These are phyloP conservation scores for Temnothorax ravouxi DNA, from an alignment of 2,888 invertebrate species.

Conservation along the genomic window DNA sequence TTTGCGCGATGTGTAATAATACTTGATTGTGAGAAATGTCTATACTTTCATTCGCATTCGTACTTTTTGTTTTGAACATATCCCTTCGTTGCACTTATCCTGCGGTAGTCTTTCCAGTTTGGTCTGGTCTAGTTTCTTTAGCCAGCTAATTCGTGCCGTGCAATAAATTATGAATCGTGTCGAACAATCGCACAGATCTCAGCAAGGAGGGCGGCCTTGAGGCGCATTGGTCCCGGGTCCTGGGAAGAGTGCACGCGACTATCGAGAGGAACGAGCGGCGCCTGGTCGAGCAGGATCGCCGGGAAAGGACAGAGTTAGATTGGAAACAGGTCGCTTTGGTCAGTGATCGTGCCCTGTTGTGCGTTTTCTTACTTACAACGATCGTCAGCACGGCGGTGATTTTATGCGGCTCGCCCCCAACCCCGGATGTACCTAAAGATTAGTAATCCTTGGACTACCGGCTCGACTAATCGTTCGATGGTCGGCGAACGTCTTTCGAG, in stretches of 20 bases:
- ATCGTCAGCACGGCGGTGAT: conserved; percentile 93
- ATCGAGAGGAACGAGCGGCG: conserved; percentile 94
- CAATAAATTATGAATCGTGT: conserved; percentile 16
- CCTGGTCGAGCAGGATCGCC: conserved; percentile 92
- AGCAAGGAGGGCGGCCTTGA: conserved; percentile 87
- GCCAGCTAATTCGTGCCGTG: background rate
- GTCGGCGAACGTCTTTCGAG: background rate
- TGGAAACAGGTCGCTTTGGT: conserved; percentile 94
- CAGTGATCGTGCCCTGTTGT: conserved; percentile 92
- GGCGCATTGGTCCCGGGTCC: conserved; percentile 90
- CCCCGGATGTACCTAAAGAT: conserved; percentile 73
- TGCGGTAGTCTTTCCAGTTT: background rate
- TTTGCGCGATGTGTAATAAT: background rate
- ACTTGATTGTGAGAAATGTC: background rate
- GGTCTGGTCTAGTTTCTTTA: conserved; percentile 2
- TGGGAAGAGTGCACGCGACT: conserved; percentile 91
- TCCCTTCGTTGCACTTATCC: background rate
- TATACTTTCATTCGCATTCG: conserved; percentile 9
- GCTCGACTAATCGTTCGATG: conserved; percentile 11
- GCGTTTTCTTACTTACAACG: conserved; percentile 92
- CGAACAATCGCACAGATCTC: conserved; percentile 70
- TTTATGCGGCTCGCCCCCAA: conserved; percentile 90
- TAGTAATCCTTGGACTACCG: conserved; percentile 54
- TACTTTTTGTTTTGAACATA: background rate
- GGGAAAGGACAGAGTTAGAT: conserved; percentile 93